Evolutionary conservation across 1,140 invertebrate genomes (phyloP).

Genomic region (Plodia interpunctella): DNA sequence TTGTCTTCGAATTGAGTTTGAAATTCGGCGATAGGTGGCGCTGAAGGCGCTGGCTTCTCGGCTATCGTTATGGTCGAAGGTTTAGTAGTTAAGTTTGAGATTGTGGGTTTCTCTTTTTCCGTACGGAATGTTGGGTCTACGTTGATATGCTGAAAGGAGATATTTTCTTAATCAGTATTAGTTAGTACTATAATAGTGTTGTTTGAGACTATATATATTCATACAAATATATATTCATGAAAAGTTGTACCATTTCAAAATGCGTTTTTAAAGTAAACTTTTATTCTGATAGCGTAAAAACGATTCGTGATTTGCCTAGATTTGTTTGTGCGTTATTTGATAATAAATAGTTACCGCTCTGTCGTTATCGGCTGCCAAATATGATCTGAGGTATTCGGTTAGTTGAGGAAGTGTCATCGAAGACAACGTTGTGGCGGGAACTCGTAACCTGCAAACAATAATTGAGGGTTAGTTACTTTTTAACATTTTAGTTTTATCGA

Average conservation of each 20-base stretch:
- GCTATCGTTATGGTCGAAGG: constrained; percentile 15
- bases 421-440: constrained; percentile 86
- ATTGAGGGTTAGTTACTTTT: not conserved
- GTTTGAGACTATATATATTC: too few relatives aligned
- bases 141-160: constrained; percentile 58
- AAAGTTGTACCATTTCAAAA: too few relatives aligned
- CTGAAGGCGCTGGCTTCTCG: constrained; percentile 21
- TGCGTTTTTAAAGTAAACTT: not conserved
- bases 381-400: constrained; percentile 85
- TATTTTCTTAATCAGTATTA: too few relatives aligned
- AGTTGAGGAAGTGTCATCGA: constrained; percentile 90
- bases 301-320: too few relatives aligned
- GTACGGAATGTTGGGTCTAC: constrained; percentile 39
- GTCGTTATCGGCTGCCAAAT: constrained; percentile 75
- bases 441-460: constrained; percentile 79
- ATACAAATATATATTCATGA: too few relatives aligned
- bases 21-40: constrained; percentile 40
- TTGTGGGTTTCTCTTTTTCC: constrained; percentile 45
- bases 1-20: constrained; percentile 79
- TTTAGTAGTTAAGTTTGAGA: constrained; percentile 18
- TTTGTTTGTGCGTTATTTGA: too few relatives aligned
- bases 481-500: too few relatives aligned
- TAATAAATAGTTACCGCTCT: constrained; percentile 41
- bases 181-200: too few relatives aligned
- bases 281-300: too few relatives aligned